These are phyloP conservation scores for Orchesellides sinensis DNA, from an alignment of 2,888 invertebrate species.

Conservation along the genomic window DNA sequence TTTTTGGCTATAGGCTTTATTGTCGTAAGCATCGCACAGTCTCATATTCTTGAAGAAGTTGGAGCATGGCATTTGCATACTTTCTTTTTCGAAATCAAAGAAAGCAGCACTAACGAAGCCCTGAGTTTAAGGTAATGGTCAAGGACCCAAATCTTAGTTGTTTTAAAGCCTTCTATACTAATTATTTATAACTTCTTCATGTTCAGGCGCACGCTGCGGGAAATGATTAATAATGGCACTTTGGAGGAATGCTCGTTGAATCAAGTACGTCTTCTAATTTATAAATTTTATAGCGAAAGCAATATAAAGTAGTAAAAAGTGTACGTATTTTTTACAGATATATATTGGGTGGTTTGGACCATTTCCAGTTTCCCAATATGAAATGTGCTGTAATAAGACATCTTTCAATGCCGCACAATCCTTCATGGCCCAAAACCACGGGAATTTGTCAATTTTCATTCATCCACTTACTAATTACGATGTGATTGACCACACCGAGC, in stretches of 20 bases:
- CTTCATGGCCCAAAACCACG: conserved; percentile 49
- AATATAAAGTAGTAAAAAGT: neutral
- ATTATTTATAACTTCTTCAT: neutral
- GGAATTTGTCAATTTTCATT: conserved; percentile 38
- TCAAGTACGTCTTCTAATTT: conserved; percentile 25
- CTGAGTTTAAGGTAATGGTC: conserved; percentile 25
- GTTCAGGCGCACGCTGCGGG: conserved; percentile 28
- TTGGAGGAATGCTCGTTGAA: conserved; percentile 54
- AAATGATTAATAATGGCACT: conserved; percentile 42
- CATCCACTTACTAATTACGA: conserved; percentile 54
- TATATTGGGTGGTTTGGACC: conserved; percentile 50
- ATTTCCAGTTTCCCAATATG: conserved; percentile 47
- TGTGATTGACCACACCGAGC: conserved; percentile 38
- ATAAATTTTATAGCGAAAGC: neutral
- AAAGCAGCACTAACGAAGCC: conserved; percentile 45
- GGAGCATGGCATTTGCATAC: conserved; percentile 63
- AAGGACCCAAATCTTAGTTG: neutral
- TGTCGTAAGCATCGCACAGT: neutral
- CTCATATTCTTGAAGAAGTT: conserved; percentile 40
- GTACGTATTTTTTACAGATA: conserved; percentile 32
- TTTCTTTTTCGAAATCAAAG: conserved; percentile 56
- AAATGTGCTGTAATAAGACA: conserved; percentile 55
- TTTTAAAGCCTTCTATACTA: neutral
- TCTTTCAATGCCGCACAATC: conserved; percentile 44
- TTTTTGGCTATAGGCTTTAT: neutral